Base-by-base conservation (phyloP, 2,888 invertebrate species). In the Thyatira batis region DNA sequence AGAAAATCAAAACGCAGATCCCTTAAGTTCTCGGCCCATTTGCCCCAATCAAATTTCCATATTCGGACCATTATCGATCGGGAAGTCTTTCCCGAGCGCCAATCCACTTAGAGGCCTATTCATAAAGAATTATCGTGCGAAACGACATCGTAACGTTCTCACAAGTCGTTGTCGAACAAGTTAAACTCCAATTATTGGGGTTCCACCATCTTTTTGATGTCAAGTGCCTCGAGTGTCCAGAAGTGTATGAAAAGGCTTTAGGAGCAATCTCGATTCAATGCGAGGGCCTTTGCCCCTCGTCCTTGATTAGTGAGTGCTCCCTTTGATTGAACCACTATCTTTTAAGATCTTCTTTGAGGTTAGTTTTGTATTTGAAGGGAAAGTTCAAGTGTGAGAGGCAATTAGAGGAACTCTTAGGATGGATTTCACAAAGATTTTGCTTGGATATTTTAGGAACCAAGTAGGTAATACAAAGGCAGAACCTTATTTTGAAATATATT, bases 131-230 rank as follows among this genome's bases (percentile, higher is more conserved):
- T 28, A 54, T 43, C 44, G 58, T 55, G 54, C 53, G 53, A 65
- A 62, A 60, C 53, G 54, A 11, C 49, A 43, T 44, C 11, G 25
- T 27, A 11, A 50, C 48, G 56, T 65, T 63, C 63, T 67, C 68
- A 58, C 39, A 39, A 39, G 39, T 39, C 39, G 39, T 39, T 27
- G 17, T n/a, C 48, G 28, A 48, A 48, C 28, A 55, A 65, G 67
- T 61, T 63, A 58, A 63, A 61, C 61, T 68, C 54, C 63, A 67
- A 67, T 67, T 65, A 68, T 68, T 55, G 39, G 52, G 48, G 49
- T 30, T 21, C 52, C 20, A 33, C 49, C 17, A 54, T 54, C 58
- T 60, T 68, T 48, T 67, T 62, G 66, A 67, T 66, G 57, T 67
- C 55, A 20, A 48, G 48, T 20, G 50, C 58, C 57, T 61, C 50